These are phyloP conservation scores for Erythrocercus mccallii DNA, from an alignment of 2,113 vertebrate genomes.

Conservation along the genomic window DNA sequence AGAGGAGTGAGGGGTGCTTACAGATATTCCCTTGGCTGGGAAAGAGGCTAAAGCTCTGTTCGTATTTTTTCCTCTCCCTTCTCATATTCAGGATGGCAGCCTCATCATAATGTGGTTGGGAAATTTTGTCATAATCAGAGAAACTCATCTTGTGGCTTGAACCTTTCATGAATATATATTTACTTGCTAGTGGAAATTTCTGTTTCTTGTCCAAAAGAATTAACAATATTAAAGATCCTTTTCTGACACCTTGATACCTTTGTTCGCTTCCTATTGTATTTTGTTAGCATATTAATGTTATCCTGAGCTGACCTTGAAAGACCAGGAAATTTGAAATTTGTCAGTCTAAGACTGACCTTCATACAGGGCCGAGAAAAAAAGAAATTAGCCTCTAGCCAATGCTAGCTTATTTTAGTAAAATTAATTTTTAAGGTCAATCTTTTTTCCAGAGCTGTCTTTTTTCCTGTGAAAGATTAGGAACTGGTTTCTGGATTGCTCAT, in stretches of 20 bases:
- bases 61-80: neutral
- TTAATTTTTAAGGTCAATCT: constrained; percentile 1
- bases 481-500: neutral
- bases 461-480: neutral
- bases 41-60: neutral
- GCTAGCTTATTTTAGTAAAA: neutral
- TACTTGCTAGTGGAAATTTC: constrained; percentile 21
- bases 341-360: neutral
- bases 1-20: neutral
- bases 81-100: neutral
- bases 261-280: neutral
- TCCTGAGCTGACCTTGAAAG: neutral
- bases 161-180: constrained; percentile 43
- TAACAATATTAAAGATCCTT: neutral
- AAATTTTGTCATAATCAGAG: constrained; percentile 29
- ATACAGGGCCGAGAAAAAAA: neutral
- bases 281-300: neutral
- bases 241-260: constrained; percentile 27
- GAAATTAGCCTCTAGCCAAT: neutral
- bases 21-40: neutral
- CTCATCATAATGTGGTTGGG: neutral
- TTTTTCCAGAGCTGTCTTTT: neutral
- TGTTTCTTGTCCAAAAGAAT: neutral
- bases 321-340: neutral
- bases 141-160: neutral